These are phyloP conservation scores for Pygathrix nemaeus DNA, from an alignment of 2,113 vertebrate genomes.

Conservation along the genomic window DNA sequence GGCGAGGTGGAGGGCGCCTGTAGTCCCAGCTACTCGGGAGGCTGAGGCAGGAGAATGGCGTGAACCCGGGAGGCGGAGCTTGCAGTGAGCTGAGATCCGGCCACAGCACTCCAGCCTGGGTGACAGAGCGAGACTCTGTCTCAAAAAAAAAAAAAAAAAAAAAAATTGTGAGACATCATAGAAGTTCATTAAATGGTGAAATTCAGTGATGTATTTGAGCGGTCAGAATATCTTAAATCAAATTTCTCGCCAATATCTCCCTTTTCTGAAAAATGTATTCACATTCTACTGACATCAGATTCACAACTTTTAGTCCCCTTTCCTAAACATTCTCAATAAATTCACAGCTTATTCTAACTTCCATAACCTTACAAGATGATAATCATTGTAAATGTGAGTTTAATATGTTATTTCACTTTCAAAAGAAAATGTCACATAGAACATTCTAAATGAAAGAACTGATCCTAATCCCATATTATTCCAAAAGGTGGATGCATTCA, in stretches of 20 bases:
- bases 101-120: too few species aligned
- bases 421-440: slow-evolving; percentile 12
- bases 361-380: not conserved
- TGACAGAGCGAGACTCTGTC: too few species aligned
- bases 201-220: not conserved
- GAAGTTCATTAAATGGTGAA: slow-evolving; percentile 15
- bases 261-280: slow-evolving; percentile 36
- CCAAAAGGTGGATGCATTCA: slow-evolving; percentile 54
- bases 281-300: not conserved
- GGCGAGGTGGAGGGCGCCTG: too few species aligned
- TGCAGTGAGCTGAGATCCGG: too few species aligned
- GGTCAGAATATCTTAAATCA: not conserved
- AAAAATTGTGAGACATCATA: slow-evolving; percentile 12
- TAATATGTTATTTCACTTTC: slow-evolving; percentile 38
- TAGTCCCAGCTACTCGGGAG: too few species aligned
- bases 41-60: too few species aligned
- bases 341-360: slow-evolving; percentile 39
- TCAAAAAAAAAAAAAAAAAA: too few species aligned
- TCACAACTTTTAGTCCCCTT: not conserved
- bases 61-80: too few species aligned
- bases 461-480: slow-evolving; percentile 44
- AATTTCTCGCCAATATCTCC: not conserved
- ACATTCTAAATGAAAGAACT: slow-evolving; percentile 53
- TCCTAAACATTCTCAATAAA: slow-evolving; percentile 15
- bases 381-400: slow-evolving; percentile 12